phyloP scores from a whole-genome alignment of 2,113 vertebrate species.

The Mixornis gularis region DNA sequence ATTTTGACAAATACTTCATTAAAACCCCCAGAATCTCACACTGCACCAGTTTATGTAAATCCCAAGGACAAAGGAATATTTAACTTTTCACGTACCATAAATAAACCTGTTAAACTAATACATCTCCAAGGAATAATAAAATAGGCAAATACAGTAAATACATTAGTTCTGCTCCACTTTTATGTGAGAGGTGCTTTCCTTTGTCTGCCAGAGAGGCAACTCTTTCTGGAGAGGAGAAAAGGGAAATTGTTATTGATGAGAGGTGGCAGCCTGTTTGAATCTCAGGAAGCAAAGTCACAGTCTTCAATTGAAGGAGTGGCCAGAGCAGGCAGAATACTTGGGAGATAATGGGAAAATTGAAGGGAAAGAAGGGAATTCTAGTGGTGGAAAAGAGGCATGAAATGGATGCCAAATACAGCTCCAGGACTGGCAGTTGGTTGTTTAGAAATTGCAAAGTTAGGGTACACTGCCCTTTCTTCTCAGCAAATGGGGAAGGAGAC shows the following conservation, averaged over 20 bases:
- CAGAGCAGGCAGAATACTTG: neutral
- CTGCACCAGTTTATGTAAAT: conserved; percentile 56
- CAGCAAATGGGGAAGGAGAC: neutral
- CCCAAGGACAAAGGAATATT: conserved; percentile 65
- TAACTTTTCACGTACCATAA: conserved; percentile 63
- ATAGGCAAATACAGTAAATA: conserved; percentile 61
- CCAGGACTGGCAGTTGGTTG: neutral
- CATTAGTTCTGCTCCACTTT: conserved; percentile 69
- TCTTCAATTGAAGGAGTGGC: neutral
- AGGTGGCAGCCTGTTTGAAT: conserved; percentile 30
- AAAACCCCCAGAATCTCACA: conserved; percentile 37
- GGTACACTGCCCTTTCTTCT: neutral
- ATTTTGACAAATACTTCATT: conserved; percentile 57
- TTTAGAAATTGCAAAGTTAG: neutral
- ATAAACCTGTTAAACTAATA: conserved; percentile 66
- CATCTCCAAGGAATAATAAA: conserved; percentile 62
- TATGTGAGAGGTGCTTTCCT: conserved; percentile 46
- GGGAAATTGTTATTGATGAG: neutral
- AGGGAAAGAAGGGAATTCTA: neutral
- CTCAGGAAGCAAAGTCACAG: neutral
- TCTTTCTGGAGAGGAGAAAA: neutral
- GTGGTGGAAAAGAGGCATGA: neutral
- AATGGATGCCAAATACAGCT: neutral
- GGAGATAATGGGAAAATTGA: neutral
- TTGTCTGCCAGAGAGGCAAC: conserved; percentile 5